These are phyloP conservation scores for Macropis europaea DNA, from an alignment of 2,888 invertebrate species.

Conservation along the genomic window DNA sequence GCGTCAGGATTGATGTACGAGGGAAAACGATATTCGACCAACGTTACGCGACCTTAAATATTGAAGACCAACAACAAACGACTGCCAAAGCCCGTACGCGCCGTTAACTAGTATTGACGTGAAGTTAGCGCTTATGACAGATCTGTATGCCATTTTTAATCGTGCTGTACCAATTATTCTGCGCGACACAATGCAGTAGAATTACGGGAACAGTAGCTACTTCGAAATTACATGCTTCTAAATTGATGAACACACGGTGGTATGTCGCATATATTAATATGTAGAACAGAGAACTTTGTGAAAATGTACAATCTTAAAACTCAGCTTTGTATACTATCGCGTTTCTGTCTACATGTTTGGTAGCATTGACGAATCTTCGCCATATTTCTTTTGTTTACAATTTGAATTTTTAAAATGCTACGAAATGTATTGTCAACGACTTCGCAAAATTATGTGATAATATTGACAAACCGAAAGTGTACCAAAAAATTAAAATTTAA, in stretches of 20 bases:
- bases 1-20: background rate
- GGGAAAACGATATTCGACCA: background rate
- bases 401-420: slow-evolving; percentile 18
- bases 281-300: background rate
- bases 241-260: background rate
- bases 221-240: background rate
- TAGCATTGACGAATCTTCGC: slow-evolving; percentile 9
- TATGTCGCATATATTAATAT: background rate
- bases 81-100: slow-evolving; percentile 22
- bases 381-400: background rate
- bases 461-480: too few species aligned
- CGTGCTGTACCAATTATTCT: slow-evolving; percentile 7
- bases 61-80: slow-evolving; percentile 13
- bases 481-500: too few species aligned
- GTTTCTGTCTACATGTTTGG: slow-evolving; percentile 5
- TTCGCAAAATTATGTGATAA: background rate
- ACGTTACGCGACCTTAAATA: slow-evolving; percentile 15
- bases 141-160: slow-evolving; percentile 1
- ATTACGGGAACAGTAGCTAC: background rate
- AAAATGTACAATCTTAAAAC: background rate
- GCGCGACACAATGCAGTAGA: background rate
- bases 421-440: background rate
- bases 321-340: background rate
- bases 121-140: slow-evolving; percentile 23
- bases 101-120: slow-evolving; percentile 21